phyloP scores from a whole-genome alignment of 2,113 vertebrate genomes.

The Indicator maculatus region DNA sequence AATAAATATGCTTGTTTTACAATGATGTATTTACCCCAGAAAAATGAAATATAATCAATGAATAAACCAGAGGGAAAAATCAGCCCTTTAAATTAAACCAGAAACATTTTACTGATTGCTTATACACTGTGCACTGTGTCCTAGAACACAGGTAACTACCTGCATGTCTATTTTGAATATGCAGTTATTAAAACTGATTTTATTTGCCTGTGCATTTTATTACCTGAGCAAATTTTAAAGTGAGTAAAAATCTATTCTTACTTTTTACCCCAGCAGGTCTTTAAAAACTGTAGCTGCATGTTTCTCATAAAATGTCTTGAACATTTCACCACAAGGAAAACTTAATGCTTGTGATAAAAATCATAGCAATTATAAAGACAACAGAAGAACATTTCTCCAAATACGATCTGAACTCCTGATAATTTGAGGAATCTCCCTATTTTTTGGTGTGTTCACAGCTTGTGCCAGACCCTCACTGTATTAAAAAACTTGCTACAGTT shows the following conservation, averaged over 20 bases:
- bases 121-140: not conserved
- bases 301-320: slow-evolving; percentile 25
- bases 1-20: slow-evolving; percentile 3
- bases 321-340: slow-evolving; percentile 31
- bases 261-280: not conserved
- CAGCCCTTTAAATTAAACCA: slow-evolving; percentile 52
- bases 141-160: not conserved
- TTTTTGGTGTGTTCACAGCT: not conserved
- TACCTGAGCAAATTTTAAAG: not conserved
- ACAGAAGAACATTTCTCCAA: slow-evolving; percentile 36
- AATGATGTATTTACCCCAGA: slow-evolving; percentile 11
- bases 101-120: slow-evolving; percentile 44
- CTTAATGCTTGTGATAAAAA: slow-evolving; percentile 53
- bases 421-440: slow-evolving; percentile 13
- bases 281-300: not conserved
- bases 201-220: slow-evolving; percentile 36
- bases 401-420: slow-evolving; percentile 53
- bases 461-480: slow-evolving; percentile 11
- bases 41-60: slow-evolving; percentile 40
- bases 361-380: slow-evolving; percentile 63
- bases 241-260: not conserved
- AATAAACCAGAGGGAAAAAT: slow-evolving; percentile 52
- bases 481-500: not conserved
- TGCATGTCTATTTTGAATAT: not conserved
- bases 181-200: slow-evolving; percentile 26